Conservation (phyloP, 1,140 invertebrate genomes). For the Bombus waltoni region DNA sequence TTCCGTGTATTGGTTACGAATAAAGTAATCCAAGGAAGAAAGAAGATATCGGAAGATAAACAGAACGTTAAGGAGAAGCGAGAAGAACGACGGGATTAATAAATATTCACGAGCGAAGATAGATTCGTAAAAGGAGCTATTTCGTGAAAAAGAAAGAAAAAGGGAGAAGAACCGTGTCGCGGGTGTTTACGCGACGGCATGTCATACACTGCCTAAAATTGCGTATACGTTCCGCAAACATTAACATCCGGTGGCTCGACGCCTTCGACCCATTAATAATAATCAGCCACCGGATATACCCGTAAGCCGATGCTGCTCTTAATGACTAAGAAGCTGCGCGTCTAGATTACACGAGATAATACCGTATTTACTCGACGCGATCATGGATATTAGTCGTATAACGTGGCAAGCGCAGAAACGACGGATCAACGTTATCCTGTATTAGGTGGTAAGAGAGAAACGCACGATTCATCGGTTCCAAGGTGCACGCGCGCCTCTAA, state of each 20-base stretch:
- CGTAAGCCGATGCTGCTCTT: conserved; percentile 28
- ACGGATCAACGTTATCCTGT: conserved; percentile 27
- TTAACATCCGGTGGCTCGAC: not conserved
- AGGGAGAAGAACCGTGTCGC: no score
- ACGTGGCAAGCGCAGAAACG: conserved; percentile 7
- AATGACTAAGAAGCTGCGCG: conserved; percentile 39
- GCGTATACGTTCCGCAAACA: no score
- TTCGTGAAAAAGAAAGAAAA: not conserved
- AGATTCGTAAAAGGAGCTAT: not conserved
- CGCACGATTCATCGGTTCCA: not conserved
- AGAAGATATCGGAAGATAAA: no score
- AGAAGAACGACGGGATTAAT: no score
- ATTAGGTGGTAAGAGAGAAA: not conserved
- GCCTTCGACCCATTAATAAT: conserved; percentile 30
- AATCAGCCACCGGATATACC: conserved; percentile 42
- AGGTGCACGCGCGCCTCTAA: not conserved
- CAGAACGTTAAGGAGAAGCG: no score
- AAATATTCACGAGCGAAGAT: no score
- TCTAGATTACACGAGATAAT: conserved; percentile 48
- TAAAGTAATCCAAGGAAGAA: no score
- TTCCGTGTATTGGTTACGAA: no score
- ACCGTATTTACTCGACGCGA: conserved; percentile 20
- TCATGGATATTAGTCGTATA: conserved; percentile 27
- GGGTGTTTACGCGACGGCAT: no score
- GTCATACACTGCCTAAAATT: no score